Evolutionary conservation across 2,888 invertebrate species (phyloP), one percentile per base, ranked within the genome.

Genomic region (Clusia tigrina): DNA sequence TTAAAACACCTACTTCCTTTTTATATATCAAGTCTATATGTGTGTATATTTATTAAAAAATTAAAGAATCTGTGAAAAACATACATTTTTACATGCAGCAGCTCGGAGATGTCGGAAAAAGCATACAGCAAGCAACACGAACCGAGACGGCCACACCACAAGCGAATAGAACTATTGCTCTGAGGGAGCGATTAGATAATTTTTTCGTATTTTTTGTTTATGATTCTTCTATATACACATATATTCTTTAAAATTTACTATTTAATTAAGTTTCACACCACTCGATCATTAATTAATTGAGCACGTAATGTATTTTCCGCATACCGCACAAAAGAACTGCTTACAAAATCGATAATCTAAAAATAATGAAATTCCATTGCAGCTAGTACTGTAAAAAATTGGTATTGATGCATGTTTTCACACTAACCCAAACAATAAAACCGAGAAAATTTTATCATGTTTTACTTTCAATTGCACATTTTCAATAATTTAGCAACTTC

Each of bases 311-410:
- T n/a, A n/a, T 20, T 48, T 20, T 48, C 22, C 2, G 64, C 57
- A 66, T 38, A 53, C 62, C 55, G 63, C 51, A 66, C 58, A 38
- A 54, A 52, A 60, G 65, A 55, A 59, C 66, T 68, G 72, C 70
- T 73, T 69, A 76, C 71, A 78, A 78, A 77, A 77, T 77, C 76
- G 76, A 77, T 77, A 78, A 77, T 77, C 76, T 77, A 77, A 77
- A 77, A 77, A 77, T 77, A 77, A 78, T 78, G 52, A 60, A 64
- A 60, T 56, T 60, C 48, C 57, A 58, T 32, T 32, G 32, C 32
- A 32, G 32, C 12, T 32, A 32, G 32, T 32, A 12, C 32, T 32
- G 12, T 32, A 5, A n/a, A n/a, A n/a, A n/a, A n/a, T n/a, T n/a
- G n/a, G n/a, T n/a, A n/a, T 32, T 32, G 32, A 42, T 42, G n/a